These are phyloP conservation scores for Temnothorax nylanderi DNA, from an alignment of 1,140 invertebrate species.

Conservation along the genomic window DNA sequence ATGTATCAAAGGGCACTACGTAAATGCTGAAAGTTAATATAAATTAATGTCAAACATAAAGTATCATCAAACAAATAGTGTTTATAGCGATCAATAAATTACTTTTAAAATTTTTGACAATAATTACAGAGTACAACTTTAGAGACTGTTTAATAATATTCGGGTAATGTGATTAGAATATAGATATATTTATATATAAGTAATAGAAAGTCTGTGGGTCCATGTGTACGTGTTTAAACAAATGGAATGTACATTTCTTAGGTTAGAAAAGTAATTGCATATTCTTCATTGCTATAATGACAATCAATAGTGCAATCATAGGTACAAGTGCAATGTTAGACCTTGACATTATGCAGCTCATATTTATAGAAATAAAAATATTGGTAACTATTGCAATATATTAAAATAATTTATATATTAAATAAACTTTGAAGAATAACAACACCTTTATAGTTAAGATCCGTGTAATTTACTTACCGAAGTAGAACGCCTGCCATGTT, in stretches of 20 bases:
- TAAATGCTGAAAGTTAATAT: not conserved
- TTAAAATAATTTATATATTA: not conserved
- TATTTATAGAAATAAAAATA: not conserved
- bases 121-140: not conserved
- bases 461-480: slow-evolving; percentile 74
- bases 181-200: not conserved
- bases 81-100: slow-evolving; percentile 1
- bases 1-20: not conserved
- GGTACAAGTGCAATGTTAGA: not conserved
- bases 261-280: not conserved
- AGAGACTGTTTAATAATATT: not conserved
- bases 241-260: not conserved
- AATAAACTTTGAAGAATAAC: not conserved
- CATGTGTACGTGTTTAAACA: not conserved
- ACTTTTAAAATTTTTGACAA: not conserved
- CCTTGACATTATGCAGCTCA: not conserved
- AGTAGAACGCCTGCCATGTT: slow-evolving; percentile 81
- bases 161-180: not conserved
- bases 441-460: not conserved
- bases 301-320: not conserved
- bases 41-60: not conserved
- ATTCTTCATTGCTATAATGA: not conserved
- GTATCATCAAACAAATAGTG: not conserved
- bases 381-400: not conserved
- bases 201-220: not conserved